Evolutionary conservation across 1,140 invertebrate species (phyloP).

Genomic region (Calliopsis andreniformis): DNA sequence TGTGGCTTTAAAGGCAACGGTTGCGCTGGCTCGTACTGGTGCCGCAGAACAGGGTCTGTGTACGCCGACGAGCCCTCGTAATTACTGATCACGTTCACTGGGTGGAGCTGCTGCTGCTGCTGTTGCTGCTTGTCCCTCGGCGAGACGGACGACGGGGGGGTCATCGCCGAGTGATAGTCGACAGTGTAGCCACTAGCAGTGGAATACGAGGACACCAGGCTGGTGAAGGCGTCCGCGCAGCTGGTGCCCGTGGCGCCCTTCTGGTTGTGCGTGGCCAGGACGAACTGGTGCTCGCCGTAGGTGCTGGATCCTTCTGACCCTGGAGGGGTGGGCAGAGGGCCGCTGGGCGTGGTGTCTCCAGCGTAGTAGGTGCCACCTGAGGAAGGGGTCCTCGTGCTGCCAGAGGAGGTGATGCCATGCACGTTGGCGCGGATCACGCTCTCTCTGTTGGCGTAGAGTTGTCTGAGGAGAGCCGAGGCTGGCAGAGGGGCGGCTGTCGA

Average conservation of each 20-base stretch:
- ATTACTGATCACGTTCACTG: conserved; percentile 67
- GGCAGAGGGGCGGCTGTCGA: conserved; percentile 83
- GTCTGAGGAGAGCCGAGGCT: conserved; percentile 92
- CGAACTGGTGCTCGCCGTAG: conserved; percentile 87
- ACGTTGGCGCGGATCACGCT: conserved; percentile 96
- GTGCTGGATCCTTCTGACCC: conserved; percentile 91
- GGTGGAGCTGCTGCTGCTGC: conserved; percentile 66
- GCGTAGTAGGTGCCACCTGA: conserved; percentile 81
- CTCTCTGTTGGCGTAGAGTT: conserved; percentile 94
- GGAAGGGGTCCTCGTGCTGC: conserved; percentile 76
- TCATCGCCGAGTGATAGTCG: conserved; percentile 95
- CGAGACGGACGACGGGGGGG: conserved; percentile 96
- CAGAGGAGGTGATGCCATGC: conserved; percentile 86
- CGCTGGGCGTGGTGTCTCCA: conserved; percentile 78
- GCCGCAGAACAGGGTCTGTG: conserved; percentile 82
- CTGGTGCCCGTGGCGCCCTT: conserved; percentile 77
- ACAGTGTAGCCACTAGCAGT: conserved; percentile 85
- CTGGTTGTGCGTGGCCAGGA: conserved; percentile 84
- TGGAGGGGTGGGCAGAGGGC: conserved; percentile 92
- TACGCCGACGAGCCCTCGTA: conserved; percentile 76
- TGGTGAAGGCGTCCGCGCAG: conserved; percentile 83
- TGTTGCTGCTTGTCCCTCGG: conserved; percentile 92
- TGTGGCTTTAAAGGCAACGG: conserved; percentile 94
- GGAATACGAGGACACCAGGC: conserved; percentile 83
- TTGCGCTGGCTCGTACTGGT: conserved; percentile 85